Base-by-base conservation (phyloP, 2,113 vertebrate species). In the Deroptyus accipitrinus region DNA sequence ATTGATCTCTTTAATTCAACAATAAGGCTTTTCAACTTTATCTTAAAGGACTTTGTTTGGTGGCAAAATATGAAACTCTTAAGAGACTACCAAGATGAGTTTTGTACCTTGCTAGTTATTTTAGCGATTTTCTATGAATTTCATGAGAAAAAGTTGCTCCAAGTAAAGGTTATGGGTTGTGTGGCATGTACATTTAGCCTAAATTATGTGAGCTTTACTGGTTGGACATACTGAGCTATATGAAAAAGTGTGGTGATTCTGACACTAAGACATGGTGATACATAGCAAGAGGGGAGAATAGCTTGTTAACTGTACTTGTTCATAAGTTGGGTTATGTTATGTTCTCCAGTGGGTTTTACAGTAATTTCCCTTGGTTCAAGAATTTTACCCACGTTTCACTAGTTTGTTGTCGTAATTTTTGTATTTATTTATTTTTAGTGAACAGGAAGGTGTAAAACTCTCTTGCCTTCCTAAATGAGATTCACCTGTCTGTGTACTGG, bases 301-400 rank as follows among this genome's bases (percentile, higher is more conserved):
- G 11, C 28, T 62, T 81, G 19, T 3, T n/a, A 57, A 30, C 46
- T 62, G 35, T 13, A 17, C 23, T 51, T 86, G 22, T 20, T 67
- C 3, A 4, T 23, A 78, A 59, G 3, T 7, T 87, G 44, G 28
- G 19, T 86, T 77, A 61, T 0, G 0, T 37, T 41, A 4, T 16
- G 20, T 59, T 76, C 37, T 88, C 42, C 49, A 24, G 16, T 80
- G 48, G 73, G 7, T 72, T 92, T 87, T 87, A 67, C 63, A 41
- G 82, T 78, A 16, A 8, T 92, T 81, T 33, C 33, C 13, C 7
- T 62, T 70, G 11, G 9, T 52, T 86, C 80, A 86, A 63, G 42
- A 77, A 62, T 83, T 92, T 68, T 69, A 19, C 61, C 7, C 4
- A 67, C 17, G 13, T 91, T 81, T 82, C 78, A 67, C 1, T 3